Base-by-base conservation (phyloP, 2,797 vertebrate species). In the Anisognathus igniventris region DNA sequence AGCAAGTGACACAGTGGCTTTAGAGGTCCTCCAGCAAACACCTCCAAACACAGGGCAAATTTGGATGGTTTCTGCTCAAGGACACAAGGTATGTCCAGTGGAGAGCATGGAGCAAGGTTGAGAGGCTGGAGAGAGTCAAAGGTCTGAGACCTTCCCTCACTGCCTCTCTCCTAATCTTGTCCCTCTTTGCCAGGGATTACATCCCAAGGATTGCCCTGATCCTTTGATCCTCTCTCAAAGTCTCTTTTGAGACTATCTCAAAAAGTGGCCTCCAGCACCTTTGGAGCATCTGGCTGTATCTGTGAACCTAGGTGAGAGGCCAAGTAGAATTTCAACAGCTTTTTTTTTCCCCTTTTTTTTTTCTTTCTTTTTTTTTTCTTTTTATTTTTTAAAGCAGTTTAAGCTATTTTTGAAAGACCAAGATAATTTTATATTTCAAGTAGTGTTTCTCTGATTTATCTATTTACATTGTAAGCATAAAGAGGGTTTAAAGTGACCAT, bases 51-150 rank as follows among this genome's bases (percentile, higher is more conserved):
- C 0, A 0, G 40, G 25, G 37, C 4, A 68, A 48, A 51, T 35
- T 20, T 68, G 22, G 3, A 9, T 12, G 65, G 17, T 22, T 86
- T 51, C 45, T 88, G 24, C 35, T 45, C 4, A 1, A 62, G 53
- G 15, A 27, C 81, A 14, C 4, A 45, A 42, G 0, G 0, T 15
- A 9, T 25, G 8, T 44, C 18, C 33, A 3, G 8, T 64, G 76
- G 37, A 75, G 13, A 70, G 20, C 2, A 2, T 7, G 19, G 45
- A 76, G 23, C 0, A 3, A 31, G 1, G 12, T 6, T 1, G 5
- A 79, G 58, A 61, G 8, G 48, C 23, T 89, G 57, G 45, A 79
- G 42, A 40, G 33, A 74, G 50, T 6, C 51, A 23, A 45, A 82
- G 24, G 19, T 83, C 40, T 58, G 81, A 67, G 23, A 24, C 8